Evolutionary conservation across 2,888 invertebrate genomes (phyloP).

Genomic region (Microctonus hyperodae): DNA sequence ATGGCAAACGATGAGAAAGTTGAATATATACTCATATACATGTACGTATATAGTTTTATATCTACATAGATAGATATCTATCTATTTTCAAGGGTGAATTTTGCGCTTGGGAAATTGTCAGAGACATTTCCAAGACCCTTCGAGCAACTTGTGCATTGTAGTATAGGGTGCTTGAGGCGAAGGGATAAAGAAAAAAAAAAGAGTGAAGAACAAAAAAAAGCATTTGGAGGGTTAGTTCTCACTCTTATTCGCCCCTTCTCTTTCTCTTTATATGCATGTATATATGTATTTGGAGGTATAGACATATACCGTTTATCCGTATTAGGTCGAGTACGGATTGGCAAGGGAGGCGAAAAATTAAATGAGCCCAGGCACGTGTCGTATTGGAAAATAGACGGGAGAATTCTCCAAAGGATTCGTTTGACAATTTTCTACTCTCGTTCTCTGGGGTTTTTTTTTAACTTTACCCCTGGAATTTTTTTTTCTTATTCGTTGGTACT

Average conservation of each 20-base stretch:
- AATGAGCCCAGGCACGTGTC: slow-evolving; percentile 24
- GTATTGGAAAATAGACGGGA: slow-evolving; percentile 25
- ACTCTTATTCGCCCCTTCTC: neutral
- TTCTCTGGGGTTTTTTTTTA: neutral
- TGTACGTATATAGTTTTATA: neutral
- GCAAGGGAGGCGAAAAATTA: slow-evolving; percentile 30
- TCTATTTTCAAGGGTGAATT: slow-evolving; percentile 14
- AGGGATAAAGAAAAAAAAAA: neutral
- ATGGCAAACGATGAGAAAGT: slow-evolving; percentile 6
- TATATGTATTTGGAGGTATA: neutral
- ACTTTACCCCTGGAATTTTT: neutral
- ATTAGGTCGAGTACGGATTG: slow-evolving; percentile 26
- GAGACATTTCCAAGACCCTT: slow-evolving; percentile 15
- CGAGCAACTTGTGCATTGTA: slow-evolving; percentile 11
- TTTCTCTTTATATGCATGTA: neutral
- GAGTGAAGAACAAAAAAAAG: too few relatives aligned
- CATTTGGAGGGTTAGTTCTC: slow-evolving; percentile 7
- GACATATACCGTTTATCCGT: slow-evolving; percentile 1
- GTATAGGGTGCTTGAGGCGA: slow-evolving; percentile 13
- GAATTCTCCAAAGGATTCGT: slow-evolving; percentile 13
- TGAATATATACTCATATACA: too few relatives aligned
- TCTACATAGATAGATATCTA: slow-evolving; percentile 3
- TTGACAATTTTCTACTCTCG: slow-evolving; percentile 9
- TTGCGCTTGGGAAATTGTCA: slow-evolving; percentile 13
- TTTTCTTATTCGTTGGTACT: neutral